Conservation (phyloP, 2,797 vertebrate genomes). For the Argyrosomus regius region DNA sequence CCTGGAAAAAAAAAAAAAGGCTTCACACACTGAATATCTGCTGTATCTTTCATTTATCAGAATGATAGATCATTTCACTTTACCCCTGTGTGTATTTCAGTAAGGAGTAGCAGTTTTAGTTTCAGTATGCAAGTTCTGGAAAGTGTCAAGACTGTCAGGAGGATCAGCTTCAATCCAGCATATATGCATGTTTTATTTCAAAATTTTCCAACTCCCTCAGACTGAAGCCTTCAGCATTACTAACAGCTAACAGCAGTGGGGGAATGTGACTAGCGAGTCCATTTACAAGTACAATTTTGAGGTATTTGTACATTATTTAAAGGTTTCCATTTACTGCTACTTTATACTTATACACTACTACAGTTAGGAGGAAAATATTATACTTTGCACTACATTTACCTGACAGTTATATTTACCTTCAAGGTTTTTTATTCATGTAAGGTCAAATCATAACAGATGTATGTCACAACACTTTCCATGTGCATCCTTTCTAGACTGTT, state of each 20-base stretch:
- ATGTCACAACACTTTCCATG: too few species aligned
- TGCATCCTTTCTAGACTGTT: too few species aligned
- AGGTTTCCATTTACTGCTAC: neutral
- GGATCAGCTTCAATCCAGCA: neutral
- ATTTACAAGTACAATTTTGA: neutral
- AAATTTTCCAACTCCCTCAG: neutral
- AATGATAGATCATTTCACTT: neutral
- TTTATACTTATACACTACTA: neutral
- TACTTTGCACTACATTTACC: neutral
- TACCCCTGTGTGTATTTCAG: neutral
- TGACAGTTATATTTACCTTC: too few species aligned
- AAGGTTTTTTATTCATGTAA: too few species aligned
- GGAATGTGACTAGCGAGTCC: too few species aligned
- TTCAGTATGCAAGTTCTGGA: neutral
- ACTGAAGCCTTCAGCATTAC: neutral
- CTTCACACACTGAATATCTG: neutral
- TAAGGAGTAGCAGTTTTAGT: neutral
- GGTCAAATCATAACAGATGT: too few species aligned
- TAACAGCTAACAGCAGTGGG: neutral
- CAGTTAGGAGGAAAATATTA: neutral
- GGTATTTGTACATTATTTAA: neutral
- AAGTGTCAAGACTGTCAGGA: neutral
- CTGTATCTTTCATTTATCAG: neutral
- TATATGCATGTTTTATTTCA: neutral
- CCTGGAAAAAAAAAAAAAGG: slow-evolving; percentile 17